These are phyloP conservation scores for Helobdella robusta DNA, from an alignment of 2,888 invertebrate genomes.

Conservation along the genomic window DNA sequence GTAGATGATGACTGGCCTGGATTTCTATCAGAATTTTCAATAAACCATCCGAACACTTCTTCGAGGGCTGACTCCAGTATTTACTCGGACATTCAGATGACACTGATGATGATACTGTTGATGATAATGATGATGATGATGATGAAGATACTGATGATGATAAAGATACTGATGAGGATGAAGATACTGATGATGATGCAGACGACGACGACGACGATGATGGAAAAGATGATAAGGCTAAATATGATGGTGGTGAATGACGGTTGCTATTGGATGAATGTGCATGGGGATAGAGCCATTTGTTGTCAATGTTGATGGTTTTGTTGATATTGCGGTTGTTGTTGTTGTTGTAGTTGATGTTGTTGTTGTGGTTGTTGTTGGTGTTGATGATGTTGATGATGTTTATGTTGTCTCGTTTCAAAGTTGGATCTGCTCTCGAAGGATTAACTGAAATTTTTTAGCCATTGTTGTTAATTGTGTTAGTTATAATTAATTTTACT, in stretches of 20 bases:
- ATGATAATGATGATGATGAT: neutral
- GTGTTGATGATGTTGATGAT: no score
- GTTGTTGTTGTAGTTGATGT: no score
- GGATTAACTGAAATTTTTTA: no score
- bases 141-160: neutral
- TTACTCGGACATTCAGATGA: conserved; percentile 21
- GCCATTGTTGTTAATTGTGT: no score
- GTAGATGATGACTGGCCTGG: conserved; percentile 20
- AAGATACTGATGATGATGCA: conserved; percentile 8
- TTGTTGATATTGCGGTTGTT: no score
- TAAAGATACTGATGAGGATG: neutral
- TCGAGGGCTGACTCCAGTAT: conserved; percentile 29
- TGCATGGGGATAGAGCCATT: no score
- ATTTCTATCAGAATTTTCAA: conserved; percentile 23
- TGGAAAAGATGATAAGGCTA: neutral
- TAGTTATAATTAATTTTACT: no score
- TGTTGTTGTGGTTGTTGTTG: no score
- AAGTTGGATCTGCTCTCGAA: no score
- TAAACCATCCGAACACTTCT: conserved; percentile 25
- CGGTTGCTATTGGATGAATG: no score
- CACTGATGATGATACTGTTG: neutral
- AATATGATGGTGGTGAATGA: neutral
- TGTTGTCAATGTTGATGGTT: no score
- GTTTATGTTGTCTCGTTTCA: no score
- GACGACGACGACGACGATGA: neutral